phyloP scores from a whole-genome alignment of 2,797 vertebrate species.

The Monodelphis domestica region DNA sequence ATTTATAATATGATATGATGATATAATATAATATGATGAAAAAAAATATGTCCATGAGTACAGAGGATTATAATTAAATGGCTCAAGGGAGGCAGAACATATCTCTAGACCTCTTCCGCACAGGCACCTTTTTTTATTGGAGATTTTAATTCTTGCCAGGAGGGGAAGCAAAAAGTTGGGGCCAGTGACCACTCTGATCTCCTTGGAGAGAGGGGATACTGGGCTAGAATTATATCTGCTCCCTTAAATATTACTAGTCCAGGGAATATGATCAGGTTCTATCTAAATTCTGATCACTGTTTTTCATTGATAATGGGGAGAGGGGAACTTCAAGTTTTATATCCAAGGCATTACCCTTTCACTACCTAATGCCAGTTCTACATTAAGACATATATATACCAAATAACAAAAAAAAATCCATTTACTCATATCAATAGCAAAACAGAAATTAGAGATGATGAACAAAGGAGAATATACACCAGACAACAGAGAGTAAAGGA shows the following conservation, averaged over 20 bases:
- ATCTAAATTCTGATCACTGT: not conserved
- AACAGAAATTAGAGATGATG: not conserved
- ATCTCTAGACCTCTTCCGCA: not conserved
- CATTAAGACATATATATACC: not conserved
- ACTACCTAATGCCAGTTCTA: not conserved
- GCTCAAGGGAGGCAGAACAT: not conserved
- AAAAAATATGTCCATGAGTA: not conserved
- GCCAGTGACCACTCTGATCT: not conserved
- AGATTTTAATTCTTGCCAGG: not conserved
- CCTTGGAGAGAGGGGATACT: not conserved
- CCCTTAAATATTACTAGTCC: not conserved
- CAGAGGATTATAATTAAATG: not conserved
- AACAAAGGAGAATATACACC: not conserved
- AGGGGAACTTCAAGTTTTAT: not conserved
- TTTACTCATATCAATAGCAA: not conserved
- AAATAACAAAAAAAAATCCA: not conserved
- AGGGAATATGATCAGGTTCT: not conserved
- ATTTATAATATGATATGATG: not conserved
- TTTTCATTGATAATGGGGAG: not conserved
- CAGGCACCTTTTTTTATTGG: not conserved
- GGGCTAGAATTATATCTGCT: not conserved
- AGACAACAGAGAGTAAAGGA: not conserved
- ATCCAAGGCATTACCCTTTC: not conserved
- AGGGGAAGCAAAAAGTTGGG: not conserved
- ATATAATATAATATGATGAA: not conserved